phyloP scores from a whole-genome alignment of 2,888 invertebrate species.

The Dioctria rufipes region DNA sequence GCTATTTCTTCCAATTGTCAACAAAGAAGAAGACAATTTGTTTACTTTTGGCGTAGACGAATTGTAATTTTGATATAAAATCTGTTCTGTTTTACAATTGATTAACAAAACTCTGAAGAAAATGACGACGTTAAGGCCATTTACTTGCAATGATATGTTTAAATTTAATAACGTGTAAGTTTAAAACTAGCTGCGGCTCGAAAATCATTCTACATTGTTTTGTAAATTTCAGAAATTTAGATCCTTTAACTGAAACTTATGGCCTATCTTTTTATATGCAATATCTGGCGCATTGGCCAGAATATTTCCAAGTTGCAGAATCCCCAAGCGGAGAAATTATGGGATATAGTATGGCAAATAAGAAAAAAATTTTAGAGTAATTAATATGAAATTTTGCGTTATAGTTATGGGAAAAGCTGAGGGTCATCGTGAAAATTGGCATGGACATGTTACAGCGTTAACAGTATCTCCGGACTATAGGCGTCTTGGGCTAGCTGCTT shows the following conservation, averaged over 20 bases:
- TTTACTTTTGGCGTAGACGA: no score
- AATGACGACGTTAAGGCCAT: constrained; percentile 94
- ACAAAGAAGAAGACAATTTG: no score
- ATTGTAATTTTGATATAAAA: no score
- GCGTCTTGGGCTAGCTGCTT: constrained; percentile 91
- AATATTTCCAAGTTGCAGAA: constrained; percentile 98
- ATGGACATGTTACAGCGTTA: constrained; percentile 98
- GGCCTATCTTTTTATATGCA: constrained; percentile 97
- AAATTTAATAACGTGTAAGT: constrained; percentile 96
- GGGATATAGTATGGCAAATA: constrained; percentile 91
- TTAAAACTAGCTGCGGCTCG: constrained; percentile 41
- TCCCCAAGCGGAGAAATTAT: constrained; percentile 96
- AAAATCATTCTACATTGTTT: neutral
- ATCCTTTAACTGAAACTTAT: constrained; percentile 97
- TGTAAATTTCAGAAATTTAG: constrained; percentile 85
- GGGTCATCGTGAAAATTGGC: constrained; percentile 96
- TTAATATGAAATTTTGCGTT: constrained; percentile 60
- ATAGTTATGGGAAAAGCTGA: constrained; percentile 99
- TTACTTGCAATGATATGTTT: constrained; percentile 94
- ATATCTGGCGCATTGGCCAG: constrained; percentile 98
- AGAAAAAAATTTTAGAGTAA: neutral
- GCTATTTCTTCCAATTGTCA: no score
- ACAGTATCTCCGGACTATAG: constrained; percentile 97
- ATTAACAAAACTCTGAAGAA: constrained; percentile 62
- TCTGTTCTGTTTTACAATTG: no score